phyloP scores from a whole-genome alignment of 1,140 invertebrate genomes.

The Helicoverpa zea region DNA sequence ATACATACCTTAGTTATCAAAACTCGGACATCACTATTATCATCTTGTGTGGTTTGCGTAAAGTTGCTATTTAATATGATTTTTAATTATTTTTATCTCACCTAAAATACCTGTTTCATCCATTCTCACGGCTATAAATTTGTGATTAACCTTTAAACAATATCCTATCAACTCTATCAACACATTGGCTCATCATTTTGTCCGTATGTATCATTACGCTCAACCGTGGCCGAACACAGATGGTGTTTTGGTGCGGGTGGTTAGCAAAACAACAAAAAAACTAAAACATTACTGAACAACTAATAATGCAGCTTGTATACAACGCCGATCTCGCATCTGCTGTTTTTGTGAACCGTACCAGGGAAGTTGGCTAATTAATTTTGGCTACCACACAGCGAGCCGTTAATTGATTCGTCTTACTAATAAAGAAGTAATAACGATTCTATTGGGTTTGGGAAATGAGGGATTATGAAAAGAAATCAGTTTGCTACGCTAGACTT shows the following conservation, averaged over 20 bases:
- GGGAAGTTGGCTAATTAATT: slow-evolving; percentile 77
- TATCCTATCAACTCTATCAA: not conserved
- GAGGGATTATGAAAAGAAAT: slow-evolving; percentile 51
- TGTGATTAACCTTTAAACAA: no score
- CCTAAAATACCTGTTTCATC: not conserved
- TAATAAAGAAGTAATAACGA: slow-evolving; percentile 67
- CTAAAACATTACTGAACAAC: slow-evolving; percentile 75
- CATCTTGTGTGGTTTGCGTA: no score
- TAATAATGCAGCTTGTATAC: slow-evolving; percentile 79
- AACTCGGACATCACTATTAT: no score
- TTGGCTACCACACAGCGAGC: slow-evolving; percentile 74
- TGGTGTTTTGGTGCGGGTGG: slow-evolving; percentile 75
- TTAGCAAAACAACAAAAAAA: slow-evolving; percentile 75
- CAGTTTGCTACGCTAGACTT: not conserved
- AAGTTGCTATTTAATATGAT: not conserved
- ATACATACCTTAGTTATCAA: no score
- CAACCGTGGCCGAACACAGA: slow-evolving; percentile 74
- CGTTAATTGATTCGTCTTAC: slow-evolving; percentile 79
- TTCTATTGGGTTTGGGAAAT: slow-evolving; percentile 60
- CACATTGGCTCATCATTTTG: slow-evolving; percentile 13
- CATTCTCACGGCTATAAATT: not conserved
- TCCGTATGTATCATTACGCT: slow-evolving; percentile 63
- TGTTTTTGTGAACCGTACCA: slow-evolving; percentile 77
- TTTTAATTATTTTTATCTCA: not conserved
- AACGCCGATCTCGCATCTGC: slow-evolving; percentile 70